Conservation (phyloP, 2,113 vertebrate genomes). For the Hydrochoerus hydrochaeris region DNA sequence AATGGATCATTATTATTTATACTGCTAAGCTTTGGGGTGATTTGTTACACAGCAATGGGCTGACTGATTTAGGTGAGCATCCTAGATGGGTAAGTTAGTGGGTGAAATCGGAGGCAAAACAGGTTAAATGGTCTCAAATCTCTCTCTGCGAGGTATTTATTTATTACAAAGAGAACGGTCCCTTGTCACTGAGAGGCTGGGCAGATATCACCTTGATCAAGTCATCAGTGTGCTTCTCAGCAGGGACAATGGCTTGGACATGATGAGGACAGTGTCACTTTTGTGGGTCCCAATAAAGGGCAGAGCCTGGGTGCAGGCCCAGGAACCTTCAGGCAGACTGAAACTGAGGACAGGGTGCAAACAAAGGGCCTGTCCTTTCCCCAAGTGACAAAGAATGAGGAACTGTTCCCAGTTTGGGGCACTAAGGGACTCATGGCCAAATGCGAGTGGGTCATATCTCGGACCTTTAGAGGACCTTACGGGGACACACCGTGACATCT, state of each 20-base stretch:
- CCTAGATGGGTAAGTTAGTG: neutral
- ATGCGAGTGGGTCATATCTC: neutral
- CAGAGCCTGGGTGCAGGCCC: fast-evolving
- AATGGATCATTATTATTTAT: neutral
- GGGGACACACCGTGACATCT: neutral
- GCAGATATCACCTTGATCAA: neutral
- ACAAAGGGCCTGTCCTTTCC: neutral
- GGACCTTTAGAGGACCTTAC: neutral
- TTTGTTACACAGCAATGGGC: neutral
- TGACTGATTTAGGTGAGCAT: neutral
- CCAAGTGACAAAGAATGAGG: neutral
- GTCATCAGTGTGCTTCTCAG: neutral
- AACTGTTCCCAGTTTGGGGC: neutral
- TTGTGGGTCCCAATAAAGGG: neutral
- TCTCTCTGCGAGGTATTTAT: neutral
- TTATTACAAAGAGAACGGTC: neutral
- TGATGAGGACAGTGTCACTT: neutral
- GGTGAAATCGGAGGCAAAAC: neutral
- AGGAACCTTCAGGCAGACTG: neutral
- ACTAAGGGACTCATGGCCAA: neutral
- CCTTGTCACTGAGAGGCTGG: no score
- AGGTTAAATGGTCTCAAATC: neutral
- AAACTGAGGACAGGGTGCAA: neutral
- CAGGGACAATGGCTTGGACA: neutral
- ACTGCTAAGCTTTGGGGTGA: neutral